Conservation (phyloP, 1,140 invertebrate species). For the Sesamia nonagrioides region DNA sequence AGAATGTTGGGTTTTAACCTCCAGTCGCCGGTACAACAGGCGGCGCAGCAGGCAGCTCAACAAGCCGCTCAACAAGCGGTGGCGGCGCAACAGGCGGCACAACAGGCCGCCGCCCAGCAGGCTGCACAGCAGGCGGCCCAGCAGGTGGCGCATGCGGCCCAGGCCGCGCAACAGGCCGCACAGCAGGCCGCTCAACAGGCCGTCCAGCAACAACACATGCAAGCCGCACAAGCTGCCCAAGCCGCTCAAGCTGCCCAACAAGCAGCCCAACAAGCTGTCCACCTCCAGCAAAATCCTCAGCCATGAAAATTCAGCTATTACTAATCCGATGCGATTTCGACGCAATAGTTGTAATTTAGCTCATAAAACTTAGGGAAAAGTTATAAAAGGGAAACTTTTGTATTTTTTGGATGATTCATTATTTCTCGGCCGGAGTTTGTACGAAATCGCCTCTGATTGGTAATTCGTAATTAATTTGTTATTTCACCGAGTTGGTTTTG, state of each 20-base stretch:
- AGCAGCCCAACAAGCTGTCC: conserved; percentile 84
- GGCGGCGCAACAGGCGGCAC: conserved; percentile 69
- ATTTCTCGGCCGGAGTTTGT: conserved; percentile 69
- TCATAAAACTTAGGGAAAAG: conserved; percentile 45
- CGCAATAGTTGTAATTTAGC: conserved; percentile 52
- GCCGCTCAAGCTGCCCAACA: conserved; percentile 75
- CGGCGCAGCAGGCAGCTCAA: conserved; percentile 65
- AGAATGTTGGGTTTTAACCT: conserved; percentile 86
- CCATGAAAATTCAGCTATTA: conserved; percentile 88
- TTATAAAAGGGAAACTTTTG: conserved; percentile 51
- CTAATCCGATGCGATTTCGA: conserved; percentile 87
- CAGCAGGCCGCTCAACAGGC: conserved; percentile 71
- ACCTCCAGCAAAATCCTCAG: conserved; percentile 85
- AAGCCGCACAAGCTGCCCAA: conserved; percentile 70
- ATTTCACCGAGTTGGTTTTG: conserved; percentile 42
- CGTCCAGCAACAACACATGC: conserved; percentile 62
- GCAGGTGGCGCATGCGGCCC: conserved; percentile 68
- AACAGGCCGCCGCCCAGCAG: conserved; percentile 73
- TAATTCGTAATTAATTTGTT: conserved; percentile 63
- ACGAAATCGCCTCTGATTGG: conserved; percentile 83
- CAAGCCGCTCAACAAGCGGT: conserved; percentile 69
- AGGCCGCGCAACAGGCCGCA: conserved; percentile 70
- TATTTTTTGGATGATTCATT: conserved; percentile 62
- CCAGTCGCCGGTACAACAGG: conserved; percentile 76
- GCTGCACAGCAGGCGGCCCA: conserved; percentile 66